Evolutionary conservation across 2,888 invertebrate genomes (phyloP).

Genomic region (Prionchulus punctatus): DNA sequence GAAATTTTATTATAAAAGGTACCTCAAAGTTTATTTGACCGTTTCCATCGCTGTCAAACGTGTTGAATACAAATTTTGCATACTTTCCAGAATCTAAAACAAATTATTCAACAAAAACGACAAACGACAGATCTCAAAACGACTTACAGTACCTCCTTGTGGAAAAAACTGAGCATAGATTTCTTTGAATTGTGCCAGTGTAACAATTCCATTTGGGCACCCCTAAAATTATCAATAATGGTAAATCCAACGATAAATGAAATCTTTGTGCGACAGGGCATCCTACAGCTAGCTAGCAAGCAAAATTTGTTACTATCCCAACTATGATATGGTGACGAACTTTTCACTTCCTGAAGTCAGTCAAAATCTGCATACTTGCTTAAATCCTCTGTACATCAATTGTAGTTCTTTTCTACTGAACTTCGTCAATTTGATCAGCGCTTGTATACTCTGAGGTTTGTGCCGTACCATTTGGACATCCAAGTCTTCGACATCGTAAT

Average conservation of each 20-base stretch:
- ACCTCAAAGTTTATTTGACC: slow-evolving; percentile 82
- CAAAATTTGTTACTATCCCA: background rate
- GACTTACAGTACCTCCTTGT: slow-evolving; percentile 13
- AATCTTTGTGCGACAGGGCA: no score
- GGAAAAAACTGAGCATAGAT: slow-evolving; percentile 14
- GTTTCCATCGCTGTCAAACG: slow-evolving; percentile 61
- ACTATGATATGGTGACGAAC: background rate
- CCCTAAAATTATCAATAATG: slow-evolving; percentile 49
- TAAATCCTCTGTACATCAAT: slow-evolving; percentile 9
- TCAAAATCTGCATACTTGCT: background rate
- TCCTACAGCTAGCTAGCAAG: no score
- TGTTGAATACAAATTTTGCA: slow-evolving; percentile 77
- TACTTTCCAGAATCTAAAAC: slow-evolving; percentile 52
- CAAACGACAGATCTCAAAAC: background rate
- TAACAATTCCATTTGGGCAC: slow-evolving; percentile 43
- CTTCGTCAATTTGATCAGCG: background rate
- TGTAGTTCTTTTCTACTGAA: slow-evolving; percentile 5
- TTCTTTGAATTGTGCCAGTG: slow-evolving; percentile 13
- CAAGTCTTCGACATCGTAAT: slow-evolving; percentile 6
- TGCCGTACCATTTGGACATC: background rate
- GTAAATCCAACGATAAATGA: no score
- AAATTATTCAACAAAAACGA: background rate
- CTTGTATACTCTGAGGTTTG: slow-evolving; percentile 6
- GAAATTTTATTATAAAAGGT: slow-evolving; percentile 16
- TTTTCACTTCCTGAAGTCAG: background rate